phyloP scores from a whole-genome alignment of 2,888 invertebrate genomes.

The Melolontha melolontha region DNA sequence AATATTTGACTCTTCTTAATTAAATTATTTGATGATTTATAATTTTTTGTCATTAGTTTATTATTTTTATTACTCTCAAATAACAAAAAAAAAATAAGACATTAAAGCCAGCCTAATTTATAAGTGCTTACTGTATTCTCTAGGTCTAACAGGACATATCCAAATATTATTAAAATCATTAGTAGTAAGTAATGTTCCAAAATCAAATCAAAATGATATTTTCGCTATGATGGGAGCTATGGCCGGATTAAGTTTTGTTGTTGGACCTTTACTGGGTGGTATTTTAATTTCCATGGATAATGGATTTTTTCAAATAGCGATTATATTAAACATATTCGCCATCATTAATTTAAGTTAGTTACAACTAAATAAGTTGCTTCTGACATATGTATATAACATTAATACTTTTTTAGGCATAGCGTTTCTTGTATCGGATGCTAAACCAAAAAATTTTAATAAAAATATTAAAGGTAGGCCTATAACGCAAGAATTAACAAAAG shows the following conservation, averaged over 20 bases:
- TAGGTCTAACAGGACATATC: slow-evolving; percentile 76
- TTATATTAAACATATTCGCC: slow-evolving; percentile 66
- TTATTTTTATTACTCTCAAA: neutral
- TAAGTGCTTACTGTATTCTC: slow-evolving; percentile 24
- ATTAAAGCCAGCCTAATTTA: slow-evolving; percentile 47
- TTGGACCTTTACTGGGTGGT: slow-evolving; percentile 77
- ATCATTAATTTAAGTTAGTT: slow-evolving; percentile 67
- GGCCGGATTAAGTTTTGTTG: slow-evolving; percentile 73
- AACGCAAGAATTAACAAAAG: slow-evolving; percentile 51
- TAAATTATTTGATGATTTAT: no score
- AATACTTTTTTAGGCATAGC: slow-evolving; percentile 26
- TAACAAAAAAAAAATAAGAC: neutral
- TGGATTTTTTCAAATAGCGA: slow-evolving; percentile 67
- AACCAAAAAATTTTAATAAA: neutral
- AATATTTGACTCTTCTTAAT: no score
- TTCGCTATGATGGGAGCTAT: slow-evolving; percentile 75
- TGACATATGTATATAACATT: neutral
- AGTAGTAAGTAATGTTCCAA: slow-evolving; percentile 70
- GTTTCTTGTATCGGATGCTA: neutral
- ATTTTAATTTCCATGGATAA: slow-evolving; percentile 67
- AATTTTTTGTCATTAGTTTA: no score
- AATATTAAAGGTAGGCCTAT: neutral
- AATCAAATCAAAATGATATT: slow-evolving; percentile 67
- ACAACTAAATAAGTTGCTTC: neutral
- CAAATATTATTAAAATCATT: slow-evolving; percentile 73